Evolutionary conservation across 2,113 vertebrate genomes (phyloP), one percentile per base, ranked within the genome.

Genomic region (Vicugna pacos): DNA sequence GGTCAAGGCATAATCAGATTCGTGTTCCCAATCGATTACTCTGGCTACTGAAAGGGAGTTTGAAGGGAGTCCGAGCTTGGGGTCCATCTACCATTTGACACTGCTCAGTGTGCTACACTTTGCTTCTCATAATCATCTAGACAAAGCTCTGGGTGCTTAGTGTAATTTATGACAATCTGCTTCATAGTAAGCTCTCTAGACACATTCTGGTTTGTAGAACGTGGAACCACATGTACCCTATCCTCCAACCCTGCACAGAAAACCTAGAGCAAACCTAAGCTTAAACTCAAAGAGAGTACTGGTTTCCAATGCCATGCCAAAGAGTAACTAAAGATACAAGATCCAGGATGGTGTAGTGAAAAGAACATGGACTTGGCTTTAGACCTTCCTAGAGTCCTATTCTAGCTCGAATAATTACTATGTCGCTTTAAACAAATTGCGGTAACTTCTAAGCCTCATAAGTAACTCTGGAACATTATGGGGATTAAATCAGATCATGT

Each of bases 391-490:
- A 20, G 19, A 65, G 15, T 94, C 75, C 62, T 46, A 38, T 58
- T 91, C 14, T 38, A 81, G 22, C 14, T 60, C 60, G 48, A n/a
- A 24, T 54, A 54, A 75, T 94, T 65, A 62, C 32, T 12, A 4
- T 13, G 42, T 90, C 24, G 79, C 76, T 96, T 96, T 89, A 85
- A 97, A 64, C 5, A 4, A 83, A 24, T 67, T 79, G 20, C 4
- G 3, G 15, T 58, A 64, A 58, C 42, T 58, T 87, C 65, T 32
- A 17, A 67, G 64, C 79, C 84, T 69, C 70, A 76, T 24, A 70
- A 79, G 70, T 70, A 58, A 96, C 64, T 42, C 87, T 85, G 93
- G 82, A 89, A 91, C 84, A 89, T 70, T 30, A 35, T 16, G 38
- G 88, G 77, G 69, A 67, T 75, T 42, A 76, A 77, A 73, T 76